Evolutionary conservation across 1,140 invertebrate genomes (phyloP).

Genomic region (Coptotermes formosanus): DNA sequence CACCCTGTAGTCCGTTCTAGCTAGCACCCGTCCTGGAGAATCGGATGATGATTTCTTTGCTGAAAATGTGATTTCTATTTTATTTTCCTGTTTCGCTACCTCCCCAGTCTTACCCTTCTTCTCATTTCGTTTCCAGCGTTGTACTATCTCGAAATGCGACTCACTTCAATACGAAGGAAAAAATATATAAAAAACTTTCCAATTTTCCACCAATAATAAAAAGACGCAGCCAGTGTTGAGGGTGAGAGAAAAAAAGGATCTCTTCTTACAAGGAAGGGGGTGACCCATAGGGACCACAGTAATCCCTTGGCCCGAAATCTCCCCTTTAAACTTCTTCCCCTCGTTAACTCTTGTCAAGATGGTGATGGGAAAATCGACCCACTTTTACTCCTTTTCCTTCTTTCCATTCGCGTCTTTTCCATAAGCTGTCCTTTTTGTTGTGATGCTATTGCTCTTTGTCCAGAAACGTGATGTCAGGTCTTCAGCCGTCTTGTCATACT

Average conservation of each 20-base stretch:
- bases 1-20: not conserved
- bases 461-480: not conserved
- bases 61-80: constrained; percentile 6
- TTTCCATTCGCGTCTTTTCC: not conserved
- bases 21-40: not conserved
- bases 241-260: not conserved
- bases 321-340: constrained; percentile 8
- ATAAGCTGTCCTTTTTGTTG: not conserved
- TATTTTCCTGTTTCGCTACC: constrained; percentile 14
- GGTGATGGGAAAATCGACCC: constrained; percentile 12
- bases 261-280: constrained; percentile 1
- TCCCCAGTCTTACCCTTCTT: not conserved
- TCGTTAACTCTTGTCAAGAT: constrained; percentile 2
- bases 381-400: not conserved
- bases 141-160: not conserved
- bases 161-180: not conserved
- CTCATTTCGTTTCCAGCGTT: not conserved
- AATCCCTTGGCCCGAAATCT: not conserved
- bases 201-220: constrained; percentile 19
- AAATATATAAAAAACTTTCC: constrained; percentile 17
- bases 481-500: not conserved
- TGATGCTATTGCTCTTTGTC: not conserved
- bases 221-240: not conserved
- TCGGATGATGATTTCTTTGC: constrained; percentile 9
- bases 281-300: constrained; percentile 7